phyloP scores from a whole-genome alignment of 2,113 vertebrate species.

The Bolborhynchus lineola region DNA sequence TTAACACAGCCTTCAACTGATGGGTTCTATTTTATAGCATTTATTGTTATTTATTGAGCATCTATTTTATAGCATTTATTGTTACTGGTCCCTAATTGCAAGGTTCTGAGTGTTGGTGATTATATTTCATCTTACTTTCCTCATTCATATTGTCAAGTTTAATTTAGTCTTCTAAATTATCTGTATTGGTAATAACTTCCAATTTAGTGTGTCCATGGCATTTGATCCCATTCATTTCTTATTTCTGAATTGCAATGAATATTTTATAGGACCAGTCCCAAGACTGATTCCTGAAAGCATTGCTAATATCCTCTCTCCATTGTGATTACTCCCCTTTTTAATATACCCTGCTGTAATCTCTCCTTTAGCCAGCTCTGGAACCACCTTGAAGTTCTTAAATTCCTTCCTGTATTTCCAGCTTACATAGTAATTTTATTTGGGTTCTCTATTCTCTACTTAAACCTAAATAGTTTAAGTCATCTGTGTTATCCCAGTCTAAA shows the following conservation, averaged over 20 bases:
- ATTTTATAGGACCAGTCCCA: background rate
- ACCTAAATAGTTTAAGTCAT: slow-evolving; percentile 41
- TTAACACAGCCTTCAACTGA: background rate
- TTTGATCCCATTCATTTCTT: background rate
- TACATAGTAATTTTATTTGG: slow-evolving; percentile 35
- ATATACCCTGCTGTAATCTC: background rate
- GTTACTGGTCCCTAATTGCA: background rate
- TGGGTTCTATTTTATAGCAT: background rate
- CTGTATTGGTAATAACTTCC: background rate
- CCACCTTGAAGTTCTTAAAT: slow-evolving; percentile 23
- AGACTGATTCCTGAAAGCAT: background rate
- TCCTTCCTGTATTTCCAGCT: background rate
- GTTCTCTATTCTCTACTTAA: slow-evolving; percentile 27
- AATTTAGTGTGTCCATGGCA: background rate
- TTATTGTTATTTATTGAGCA: background rate
- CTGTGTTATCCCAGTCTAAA: slow-evolving; percentile 26
- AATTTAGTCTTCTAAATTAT: slow-evolving; percentile 6
- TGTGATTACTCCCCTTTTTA: background rate
- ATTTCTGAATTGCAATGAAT: background rate
- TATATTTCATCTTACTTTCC: background rate
- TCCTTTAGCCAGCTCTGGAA: background rate
- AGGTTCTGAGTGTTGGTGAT: background rate
- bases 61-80: background rate
- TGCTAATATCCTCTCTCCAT: background rate
- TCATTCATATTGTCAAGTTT: background rate